Conservation (phyloP, 1,140 invertebrate species). For the Scaptomyza graminum region DNA sequence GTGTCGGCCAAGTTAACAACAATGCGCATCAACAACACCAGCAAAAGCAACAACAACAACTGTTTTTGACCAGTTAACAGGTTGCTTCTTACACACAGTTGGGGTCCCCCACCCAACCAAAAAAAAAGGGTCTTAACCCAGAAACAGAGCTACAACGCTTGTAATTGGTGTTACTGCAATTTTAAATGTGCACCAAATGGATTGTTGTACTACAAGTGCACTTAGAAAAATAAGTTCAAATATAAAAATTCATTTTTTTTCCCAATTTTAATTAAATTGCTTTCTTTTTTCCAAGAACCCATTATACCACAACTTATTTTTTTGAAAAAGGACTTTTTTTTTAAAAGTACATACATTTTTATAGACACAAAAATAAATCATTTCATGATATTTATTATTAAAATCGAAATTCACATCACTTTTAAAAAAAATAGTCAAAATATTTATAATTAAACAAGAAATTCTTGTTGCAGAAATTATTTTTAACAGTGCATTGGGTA, state of each 20-base stretch:
- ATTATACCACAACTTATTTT: too few relatives aligned
- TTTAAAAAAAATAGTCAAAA: neutral
- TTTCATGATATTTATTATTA: too few relatives aligned
- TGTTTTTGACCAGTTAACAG: conserved; percentile 29
- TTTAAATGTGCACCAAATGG: conserved; percentile 59
- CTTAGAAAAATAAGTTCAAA: too few relatives aligned
- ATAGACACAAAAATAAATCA: too few relatives aligned
- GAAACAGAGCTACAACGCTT: conserved; percentile 48
- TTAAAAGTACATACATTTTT: too few relatives aligned
- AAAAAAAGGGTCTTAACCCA: conserved; percentile 72
- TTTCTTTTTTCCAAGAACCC: too few relatives aligned
- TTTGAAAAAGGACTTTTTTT: too few relatives aligned
- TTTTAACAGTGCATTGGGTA: neutral
- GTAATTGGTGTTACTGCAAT: conserved; percentile 79
- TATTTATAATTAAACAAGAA: too few relatives aligned
- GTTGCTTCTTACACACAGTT: conserved; percentile 15
- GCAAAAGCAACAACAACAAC: neutral
- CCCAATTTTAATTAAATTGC: too few relatives aligned
- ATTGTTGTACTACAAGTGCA: conserved; percentile 30
- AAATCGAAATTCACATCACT: too few relatives aligned
- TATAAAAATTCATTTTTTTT: too few relatives aligned
- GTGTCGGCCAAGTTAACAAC: conserved; percentile 24
- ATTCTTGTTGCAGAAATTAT: neutral
- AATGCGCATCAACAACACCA: conserved; percentile 39
- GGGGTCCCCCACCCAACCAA: conserved; percentile 3